Evolutionary conservation across 2,888 invertebrate species (phyloP).

Genomic region (Oscheius sp.): DNA sequence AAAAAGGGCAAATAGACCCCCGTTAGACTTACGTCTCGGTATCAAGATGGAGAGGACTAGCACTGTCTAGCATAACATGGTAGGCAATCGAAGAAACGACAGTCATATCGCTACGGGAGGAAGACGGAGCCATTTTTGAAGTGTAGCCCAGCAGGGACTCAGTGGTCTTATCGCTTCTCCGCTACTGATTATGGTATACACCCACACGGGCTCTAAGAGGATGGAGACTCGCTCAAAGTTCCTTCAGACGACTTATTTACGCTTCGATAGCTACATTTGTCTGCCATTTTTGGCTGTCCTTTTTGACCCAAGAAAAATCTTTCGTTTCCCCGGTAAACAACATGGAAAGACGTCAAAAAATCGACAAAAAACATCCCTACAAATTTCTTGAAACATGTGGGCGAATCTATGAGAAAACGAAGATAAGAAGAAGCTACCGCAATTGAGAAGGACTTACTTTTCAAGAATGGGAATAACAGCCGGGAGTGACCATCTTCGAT

Average conservation of each 20-base stretch:
- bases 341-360: background rate
- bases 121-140: constrained; percentile 16
- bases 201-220: background rate
- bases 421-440: background rate
- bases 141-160: background rate
- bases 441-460: constrained; percentile 2
- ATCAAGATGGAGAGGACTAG: constrained; percentile 14
- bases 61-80: constrained; percentile 26
- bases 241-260: too few species aligned
- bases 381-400: background rate
- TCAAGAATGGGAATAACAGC: constrained; percentile 13
- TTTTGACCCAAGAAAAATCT: background rate
- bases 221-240: background rate
- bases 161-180: constrained; percentile 4
- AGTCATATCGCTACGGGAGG: constrained; percentile 5
- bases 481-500: constrained; percentile 20
- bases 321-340: background rate
- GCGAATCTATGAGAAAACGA: background rate
- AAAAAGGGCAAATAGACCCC: background rate
- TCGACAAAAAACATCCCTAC: background rate
- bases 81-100: constrained; percentile 25
- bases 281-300: too few species aligned
- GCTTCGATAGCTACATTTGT: too few species aligned
- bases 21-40: constrained; percentile 6
- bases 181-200: constrained; percentile 23